Base-by-base conservation (phyloP, 2,113 vertebrate genomes). In the Pelobates fuscus region DNA sequence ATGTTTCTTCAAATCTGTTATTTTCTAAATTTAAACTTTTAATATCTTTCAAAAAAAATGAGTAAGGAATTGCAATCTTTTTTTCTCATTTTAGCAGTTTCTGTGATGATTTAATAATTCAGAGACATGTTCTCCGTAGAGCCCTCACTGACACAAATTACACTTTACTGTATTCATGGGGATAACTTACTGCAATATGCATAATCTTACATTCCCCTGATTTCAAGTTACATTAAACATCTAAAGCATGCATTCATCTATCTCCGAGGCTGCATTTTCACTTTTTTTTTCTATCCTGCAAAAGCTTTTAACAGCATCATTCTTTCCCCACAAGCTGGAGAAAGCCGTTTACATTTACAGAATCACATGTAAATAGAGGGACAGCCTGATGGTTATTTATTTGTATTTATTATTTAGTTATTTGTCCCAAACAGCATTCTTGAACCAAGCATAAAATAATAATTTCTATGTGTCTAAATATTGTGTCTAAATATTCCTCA, bases 181-280 rank as follows among this genome's bases (percentile, higher is more conserved):
- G 64, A 61, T 77, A 68, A 68, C 54, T 77, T 77, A 61, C 63
- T 77, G 73, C 65, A 77, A 68, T 77, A 77, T 77, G 65, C 73
- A 77, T 77, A 77, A 77, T 77, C 65, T 68, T 67, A 52, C 65
- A 77, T 77, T 77, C 65, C 72, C 65, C 65, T 77, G 73, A 77
- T 77, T 68, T 77, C 57, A 64, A 68, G 63, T 68, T 77, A 67
- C 73, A 77, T 68, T 61, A 77, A 77, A 68, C 64, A 67, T 77
- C 64, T 68, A 52, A 77, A 61, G 55, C 61, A 61, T 30, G 54
- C 54, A 59, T 77, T 55, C 26, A 61, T 76, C 43, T 72, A 62
- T 72, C 55, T 77, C 58, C 20, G 55, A 61, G 65, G 20, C 65
- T 77, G 41, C 64, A 77, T 68, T 77, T 49, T 55, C 72, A 75